Conservation (phyloP, 1,140 invertebrate species). For the Dinoponera quadriceps region DNA sequence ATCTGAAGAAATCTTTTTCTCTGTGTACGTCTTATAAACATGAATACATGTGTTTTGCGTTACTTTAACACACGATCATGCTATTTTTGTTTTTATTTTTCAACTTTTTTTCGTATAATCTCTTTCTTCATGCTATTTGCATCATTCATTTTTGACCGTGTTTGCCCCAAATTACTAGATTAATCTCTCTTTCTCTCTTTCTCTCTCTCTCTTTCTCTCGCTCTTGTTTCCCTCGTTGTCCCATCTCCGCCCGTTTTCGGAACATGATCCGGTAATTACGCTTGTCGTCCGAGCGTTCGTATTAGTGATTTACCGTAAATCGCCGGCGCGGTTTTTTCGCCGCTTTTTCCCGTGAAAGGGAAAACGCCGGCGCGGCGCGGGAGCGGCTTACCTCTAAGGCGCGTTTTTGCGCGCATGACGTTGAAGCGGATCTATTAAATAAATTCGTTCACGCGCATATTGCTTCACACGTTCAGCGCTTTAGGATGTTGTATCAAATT, state of each 20-base stretch:
- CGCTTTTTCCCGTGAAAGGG: background rate
- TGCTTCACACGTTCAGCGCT: background rate
- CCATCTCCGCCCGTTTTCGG: background rate
- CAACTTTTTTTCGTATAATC: too few relatives aligned
- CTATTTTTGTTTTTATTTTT: too few relatives aligned
- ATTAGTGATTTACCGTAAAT: slow-evolving; percentile 7
- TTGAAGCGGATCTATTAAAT: slow-evolving; percentile 25
- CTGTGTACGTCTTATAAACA: too few relatives aligned
- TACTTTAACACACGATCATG: too few relatives aligned
- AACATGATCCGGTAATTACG: slow-evolving; percentile 13
- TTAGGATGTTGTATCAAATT: background rate
- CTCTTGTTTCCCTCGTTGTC: background rate
- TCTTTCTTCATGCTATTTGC: too few relatives aligned
- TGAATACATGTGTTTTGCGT: too few relatives aligned
- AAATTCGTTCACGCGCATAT: background rate
- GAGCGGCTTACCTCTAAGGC: background rate
- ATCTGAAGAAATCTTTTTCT: too few relatives aligned
- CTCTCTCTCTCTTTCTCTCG: background rate
- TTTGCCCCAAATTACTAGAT: too few relatives aligned
- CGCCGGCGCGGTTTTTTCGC: background rate
- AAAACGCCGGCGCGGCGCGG: background rate
- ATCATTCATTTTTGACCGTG: too few relatives aligned
- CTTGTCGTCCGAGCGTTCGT: background rate
- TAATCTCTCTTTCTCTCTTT: too few relatives aligned
- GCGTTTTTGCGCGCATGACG: background rate